A percentile compares a stretch with the other conserved stretches of the same genome.
phyloP scores from a whole-genome alignment of 2,888 invertebrate genomes.

The Drosophila longiperda region DNA sequence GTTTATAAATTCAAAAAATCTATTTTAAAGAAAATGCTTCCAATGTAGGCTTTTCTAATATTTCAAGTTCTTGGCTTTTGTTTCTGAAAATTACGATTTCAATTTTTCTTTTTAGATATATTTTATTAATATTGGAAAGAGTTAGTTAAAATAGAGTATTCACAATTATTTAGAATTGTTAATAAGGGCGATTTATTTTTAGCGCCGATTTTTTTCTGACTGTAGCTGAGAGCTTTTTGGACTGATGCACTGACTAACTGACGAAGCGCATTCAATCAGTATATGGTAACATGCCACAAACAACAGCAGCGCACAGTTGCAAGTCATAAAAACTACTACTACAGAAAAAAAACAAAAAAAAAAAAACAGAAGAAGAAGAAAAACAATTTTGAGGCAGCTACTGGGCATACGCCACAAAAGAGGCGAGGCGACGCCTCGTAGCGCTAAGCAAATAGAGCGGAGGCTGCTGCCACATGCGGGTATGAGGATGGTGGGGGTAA shows the following conservation, averaged over 20 bases:
- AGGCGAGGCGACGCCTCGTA: constrained; percentile 67
- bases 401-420: constrained; percentile 77
- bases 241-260: constrained; percentile 40
- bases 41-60: too few relatives aligned
- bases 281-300: constrained; percentile 41
- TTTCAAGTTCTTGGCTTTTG: background rate
- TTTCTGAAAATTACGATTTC: background rate
- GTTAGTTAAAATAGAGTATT: too few relatives aligned
- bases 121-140: background rate
- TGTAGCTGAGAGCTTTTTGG: constrained; percentile 5
- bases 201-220: background rate
- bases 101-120: background rate
- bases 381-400: constrained; percentile 63
- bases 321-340: constrained; percentile 75
- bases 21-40: too few relatives aligned
- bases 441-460: constrained; percentile 74
- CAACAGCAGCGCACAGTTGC: constrained; percentile 68
- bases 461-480: constrained; percentile 41
- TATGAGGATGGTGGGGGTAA: constrained; percentile 23
- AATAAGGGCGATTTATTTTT: background rate
- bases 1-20: background rate
- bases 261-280: constrained; percentile 78
- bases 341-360: constrained; percentile 54
- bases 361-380: constrained; percentile 12
- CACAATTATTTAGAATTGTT: background rate